These are phyloP conservation scores for Heloderma charlesbogerti DNA, from an alignment of 2,113 vertebrate genomes.

Conservation along the genomic window DNA sequence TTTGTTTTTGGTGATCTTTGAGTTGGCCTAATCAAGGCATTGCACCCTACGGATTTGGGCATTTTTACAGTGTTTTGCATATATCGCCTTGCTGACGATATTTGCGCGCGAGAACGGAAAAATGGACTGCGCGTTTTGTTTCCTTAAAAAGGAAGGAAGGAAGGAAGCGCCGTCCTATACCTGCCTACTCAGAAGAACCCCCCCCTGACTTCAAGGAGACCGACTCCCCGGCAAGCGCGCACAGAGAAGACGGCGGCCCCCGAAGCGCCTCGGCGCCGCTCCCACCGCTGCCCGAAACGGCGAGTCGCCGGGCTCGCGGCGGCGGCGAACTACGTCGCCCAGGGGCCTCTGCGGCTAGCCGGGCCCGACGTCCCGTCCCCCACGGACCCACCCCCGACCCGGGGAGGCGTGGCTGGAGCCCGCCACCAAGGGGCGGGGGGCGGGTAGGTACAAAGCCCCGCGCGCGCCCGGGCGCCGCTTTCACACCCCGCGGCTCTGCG, in stretches of 20 bases:
- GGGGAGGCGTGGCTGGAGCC: background rate
- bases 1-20: too few relatives aligned
- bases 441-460: conserved; percentile 15
- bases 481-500: background rate
- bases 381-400: too few relatives aligned
- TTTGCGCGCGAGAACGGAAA: too few relatives aligned
- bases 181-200: background rate
- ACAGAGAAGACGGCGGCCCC: too few relatives aligned
- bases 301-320: too few relatives aligned
- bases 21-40: too few relatives aligned
- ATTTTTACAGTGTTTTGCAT: background rate
- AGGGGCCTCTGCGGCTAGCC: background rate
- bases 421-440: background rate
- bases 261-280: background rate
- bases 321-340: background rate
- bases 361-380: rapidly evolving
- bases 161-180: too few relatives aligned
- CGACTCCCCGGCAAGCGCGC: background rate
- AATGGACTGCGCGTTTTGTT: too few relatives aligned
- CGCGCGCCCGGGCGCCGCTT: background rate
- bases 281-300: too few relatives aligned
- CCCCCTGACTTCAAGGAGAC: background rate
- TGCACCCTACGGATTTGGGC: too few relatives aligned
- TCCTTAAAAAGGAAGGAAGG: too few relatives aligned
- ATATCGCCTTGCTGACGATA: too few relatives aligned